Conservation (phyloP, 2,797 vertebrate species). For the Clarias pachynema region DNA sequence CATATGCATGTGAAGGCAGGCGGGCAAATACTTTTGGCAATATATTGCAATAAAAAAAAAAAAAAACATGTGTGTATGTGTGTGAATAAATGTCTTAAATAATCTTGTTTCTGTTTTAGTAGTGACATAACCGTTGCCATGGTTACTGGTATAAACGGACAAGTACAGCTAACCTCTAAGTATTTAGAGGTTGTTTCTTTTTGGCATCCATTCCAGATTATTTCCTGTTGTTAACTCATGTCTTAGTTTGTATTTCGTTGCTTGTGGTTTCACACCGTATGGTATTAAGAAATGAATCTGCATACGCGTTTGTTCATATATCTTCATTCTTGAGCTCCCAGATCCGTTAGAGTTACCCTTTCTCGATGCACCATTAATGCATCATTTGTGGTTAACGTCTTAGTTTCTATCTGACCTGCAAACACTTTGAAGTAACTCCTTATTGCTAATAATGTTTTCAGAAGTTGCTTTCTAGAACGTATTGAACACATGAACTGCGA, state of each 20-base stretch:
- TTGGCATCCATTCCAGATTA: not conserved
- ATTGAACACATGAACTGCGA: not conserved
- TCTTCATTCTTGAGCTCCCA: too few relatives aligned
- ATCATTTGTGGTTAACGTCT: not conserved
- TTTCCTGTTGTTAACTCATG: not conserved
- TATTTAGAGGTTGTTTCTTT: not conserved
- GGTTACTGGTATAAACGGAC: not conserved
- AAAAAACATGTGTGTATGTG: too few relatives aligned
- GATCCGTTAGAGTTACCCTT: not conserved
- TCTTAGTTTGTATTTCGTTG: too few relatives aligned
- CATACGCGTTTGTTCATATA: too few relatives aligned
- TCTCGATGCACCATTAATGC: not conserved
- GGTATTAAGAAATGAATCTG: not conserved
- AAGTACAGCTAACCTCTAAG: not conserved
- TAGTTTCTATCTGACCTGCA: not conserved
- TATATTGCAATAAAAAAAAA: too few relatives aligned
- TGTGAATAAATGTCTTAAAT: not conserved
- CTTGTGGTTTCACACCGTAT: too few relatives aligned
- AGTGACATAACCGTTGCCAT: not conserved
- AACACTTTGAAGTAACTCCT: not conserved
- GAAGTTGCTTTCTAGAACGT: not conserved
- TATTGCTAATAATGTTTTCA: not conserved
- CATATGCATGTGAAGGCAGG: too few relatives aligned
- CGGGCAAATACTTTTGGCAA: too few relatives aligned
- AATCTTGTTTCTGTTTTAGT: not conserved